phyloP scores from a whole-genome alignment of 53 echinoderm and acorn worm genomes.

The Arbacia lixula region DNA sequence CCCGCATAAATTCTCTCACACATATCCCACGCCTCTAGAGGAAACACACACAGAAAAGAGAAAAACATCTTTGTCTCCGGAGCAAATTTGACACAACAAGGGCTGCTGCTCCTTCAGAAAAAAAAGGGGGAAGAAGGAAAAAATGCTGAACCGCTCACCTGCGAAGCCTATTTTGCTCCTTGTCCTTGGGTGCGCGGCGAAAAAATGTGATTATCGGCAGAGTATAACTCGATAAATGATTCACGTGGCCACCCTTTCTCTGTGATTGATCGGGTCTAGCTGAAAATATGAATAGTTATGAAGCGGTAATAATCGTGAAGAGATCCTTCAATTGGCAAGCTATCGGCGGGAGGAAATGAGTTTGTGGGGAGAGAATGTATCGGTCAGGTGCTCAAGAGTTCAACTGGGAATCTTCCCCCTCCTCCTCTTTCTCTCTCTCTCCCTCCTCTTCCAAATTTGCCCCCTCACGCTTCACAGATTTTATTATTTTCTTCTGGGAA shows the following conservation, averaged over 20 bases:
- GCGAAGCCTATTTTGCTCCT: conserved; percentile 4
- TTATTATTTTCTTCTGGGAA: no score
- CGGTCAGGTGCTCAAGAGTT: conserved; percentile 17
- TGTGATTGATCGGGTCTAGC: conserved; percentile 41
- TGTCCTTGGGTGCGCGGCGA: conserved; percentile 15
- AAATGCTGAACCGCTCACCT: neutral
- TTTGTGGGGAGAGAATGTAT: conserved; percentile 23
- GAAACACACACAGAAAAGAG: neutral
- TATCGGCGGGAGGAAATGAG: conserved; percentile 52
- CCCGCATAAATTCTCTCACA: no score
- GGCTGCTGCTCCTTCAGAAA: neutral
- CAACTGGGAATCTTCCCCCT: no score
- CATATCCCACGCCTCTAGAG: no score
- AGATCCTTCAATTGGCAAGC: conserved; percentile 36
- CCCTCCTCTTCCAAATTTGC: no score
- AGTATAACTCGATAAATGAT: conserved; percentile 56
- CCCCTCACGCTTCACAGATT: no score
- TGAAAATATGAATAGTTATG: conserved; percentile 64
- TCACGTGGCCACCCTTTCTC: conserved; percentile 38
- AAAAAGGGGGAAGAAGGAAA: conserved; percentile 12
- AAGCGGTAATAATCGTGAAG: conserved; percentile 46
- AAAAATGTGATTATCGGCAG: conserved; percentile 42
- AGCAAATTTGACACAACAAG: conserved; percentile 14
- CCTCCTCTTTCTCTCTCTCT: no score
- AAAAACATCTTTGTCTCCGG: neutral